Evolutionary conservation across 2,113 vertebrate genomes (phyloP), one percentile per base, ranked within the genome.

Genomic region (Pachycephala philippinensis): DNA sequence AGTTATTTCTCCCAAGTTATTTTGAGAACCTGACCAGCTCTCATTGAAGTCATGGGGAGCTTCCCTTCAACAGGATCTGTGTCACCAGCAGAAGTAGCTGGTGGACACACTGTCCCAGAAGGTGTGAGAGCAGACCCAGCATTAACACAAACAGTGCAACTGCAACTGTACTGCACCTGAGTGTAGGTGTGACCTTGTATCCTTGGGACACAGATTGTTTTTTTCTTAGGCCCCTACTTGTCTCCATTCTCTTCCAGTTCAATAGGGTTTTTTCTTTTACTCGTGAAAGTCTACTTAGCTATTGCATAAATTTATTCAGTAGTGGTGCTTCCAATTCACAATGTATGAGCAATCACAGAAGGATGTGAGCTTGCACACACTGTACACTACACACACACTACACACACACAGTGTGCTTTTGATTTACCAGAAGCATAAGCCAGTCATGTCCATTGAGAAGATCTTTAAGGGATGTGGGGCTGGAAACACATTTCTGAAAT

Each of bases 191-290:
- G 78, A 78, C 66, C 84, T 91, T 94, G 33, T 94, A 49, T 96
- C 92, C 86, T 87, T 81, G 91, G 91, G 81, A 80, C 83, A 87
- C 39, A 56, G 95, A 96, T 81, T 81, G 91, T 66, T 61, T 89
- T 64, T 84, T 77, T 89, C 53, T 84, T 87, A 88, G 72, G 84
- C 93, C 92, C 42, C 6, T 84, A n/a, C 94, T 97, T 96, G 95
- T 97, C 75, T 98, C 97, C 88, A 95, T 82, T 95, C 77, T 95
- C 97, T 96, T 97, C 95, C 93, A 94, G 95, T 97, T 97, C 87
- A 88, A 63, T 97, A 92, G 61, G 47, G 13, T 78, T 96, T 87
- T 70, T 92, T 59, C 27, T 94, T 88, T 86, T 81, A 87, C 66
- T 97, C 92, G 84, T 45, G 79, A 95, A 87, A 89, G 87, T 93